phyloP scores from a whole-genome alignment of 2,797 vertebrate species.

The Semotilus atromaculatus region DNA sequence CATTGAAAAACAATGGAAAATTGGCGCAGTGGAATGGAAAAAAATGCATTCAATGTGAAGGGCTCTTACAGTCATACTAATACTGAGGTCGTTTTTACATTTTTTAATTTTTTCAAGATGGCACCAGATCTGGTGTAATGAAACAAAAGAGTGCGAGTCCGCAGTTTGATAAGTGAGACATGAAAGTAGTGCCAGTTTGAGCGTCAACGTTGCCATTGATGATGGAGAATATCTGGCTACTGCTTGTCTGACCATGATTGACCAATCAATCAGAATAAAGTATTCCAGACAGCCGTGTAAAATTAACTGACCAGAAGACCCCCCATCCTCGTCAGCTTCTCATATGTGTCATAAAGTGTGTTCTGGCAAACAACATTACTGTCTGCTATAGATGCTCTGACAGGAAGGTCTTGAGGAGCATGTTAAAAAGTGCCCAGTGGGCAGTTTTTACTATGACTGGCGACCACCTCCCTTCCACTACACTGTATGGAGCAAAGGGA shows the following conservation, averaged over 20 bases:
- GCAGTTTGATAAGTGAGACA: not conserved
- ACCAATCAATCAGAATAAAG: not conserved
- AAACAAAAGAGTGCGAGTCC: not conserved
- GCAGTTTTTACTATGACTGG: not conserved
- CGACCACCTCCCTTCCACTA: not conserved
- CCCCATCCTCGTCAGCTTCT: not conserved
- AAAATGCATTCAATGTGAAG: not conserved
- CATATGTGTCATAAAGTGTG: conserved; percentile 1
- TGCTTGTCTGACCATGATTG: not conserved
- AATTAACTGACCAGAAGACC: not conserved
- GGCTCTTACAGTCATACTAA: not conserved
- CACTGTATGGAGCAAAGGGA: not conserved
- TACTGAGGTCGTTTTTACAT: not conserved
- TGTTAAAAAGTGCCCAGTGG: not conserved
- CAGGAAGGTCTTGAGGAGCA: not conserved
- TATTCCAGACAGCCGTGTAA: not conserved
- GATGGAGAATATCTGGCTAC: not conserved
- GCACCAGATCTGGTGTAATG: not conserved
- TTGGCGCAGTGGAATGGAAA: not conserved
- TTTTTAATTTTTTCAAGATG: not conserved
- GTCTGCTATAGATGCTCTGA: not conserved
- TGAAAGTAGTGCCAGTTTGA: not conserved
- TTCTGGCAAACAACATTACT: conserved; percentile 23
- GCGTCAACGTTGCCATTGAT: too few relatives aligned
- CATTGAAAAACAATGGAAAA: not conserved